These are phyloP conservation scores for Temnothorax nylanderi DNA, from an alignment of 1,140 invertebrate genomes.

Conservation along the genomic window DNA sequence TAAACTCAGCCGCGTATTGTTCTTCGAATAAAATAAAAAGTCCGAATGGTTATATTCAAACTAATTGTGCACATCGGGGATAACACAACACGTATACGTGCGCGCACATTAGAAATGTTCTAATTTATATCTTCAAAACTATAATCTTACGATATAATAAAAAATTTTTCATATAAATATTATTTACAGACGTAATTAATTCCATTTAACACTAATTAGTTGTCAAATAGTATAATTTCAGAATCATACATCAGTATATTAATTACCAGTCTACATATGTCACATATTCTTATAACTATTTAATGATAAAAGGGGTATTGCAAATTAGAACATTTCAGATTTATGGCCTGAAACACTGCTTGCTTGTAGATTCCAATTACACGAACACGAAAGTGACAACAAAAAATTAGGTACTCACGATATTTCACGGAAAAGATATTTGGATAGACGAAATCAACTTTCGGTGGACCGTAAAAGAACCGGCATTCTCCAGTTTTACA, in stretches of 20 bases:
- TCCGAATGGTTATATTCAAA: not conserved
- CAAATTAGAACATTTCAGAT: not conserved
- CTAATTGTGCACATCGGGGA: not conserved
- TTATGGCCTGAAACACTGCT: not conserved
- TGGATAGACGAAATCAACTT: conserved; percentile 8
- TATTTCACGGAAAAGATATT: conserved; percentile 12
- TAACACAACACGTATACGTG: not conserved
- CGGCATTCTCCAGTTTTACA: not conserved
- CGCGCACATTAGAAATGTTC: not conserved
- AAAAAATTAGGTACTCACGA: not conserved
- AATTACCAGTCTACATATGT: not conserved
- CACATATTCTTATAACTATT: not conserved
- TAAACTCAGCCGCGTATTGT: not conserved
- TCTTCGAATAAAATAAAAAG: not conserved
- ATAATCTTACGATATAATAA: not conserved
- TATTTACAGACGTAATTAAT: not conserved
- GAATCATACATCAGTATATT: not conserved
- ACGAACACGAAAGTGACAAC: not conserved
- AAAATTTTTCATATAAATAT: not conserved
- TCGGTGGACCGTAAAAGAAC: not conserved
- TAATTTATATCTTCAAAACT: not conserved
- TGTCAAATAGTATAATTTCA: not conserved
- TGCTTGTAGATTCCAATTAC: not conserved
- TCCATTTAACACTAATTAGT: not conserved
- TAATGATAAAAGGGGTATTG: not conserved